These are phyloP conservation scores for Nomada flava DNA, from an alignment of 2,888 invertebrate genomes.

Conservation along the genomic window DNA sequence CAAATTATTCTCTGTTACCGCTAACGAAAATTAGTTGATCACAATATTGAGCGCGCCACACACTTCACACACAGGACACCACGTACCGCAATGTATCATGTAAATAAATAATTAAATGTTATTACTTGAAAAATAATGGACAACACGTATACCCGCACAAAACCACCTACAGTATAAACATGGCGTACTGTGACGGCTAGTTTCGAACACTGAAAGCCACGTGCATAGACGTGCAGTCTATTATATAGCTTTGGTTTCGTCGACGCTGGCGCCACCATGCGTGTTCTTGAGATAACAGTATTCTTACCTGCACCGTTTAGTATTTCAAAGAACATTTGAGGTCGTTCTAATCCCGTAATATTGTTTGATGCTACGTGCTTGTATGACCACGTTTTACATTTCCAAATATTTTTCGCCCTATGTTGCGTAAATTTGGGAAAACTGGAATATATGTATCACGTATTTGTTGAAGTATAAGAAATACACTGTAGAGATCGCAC, in stretches of 20 bases:
- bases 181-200: constrained; percentile 62
- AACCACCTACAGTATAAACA: constrained; percentile 72
- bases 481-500: background rate
- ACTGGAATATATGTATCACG: background rate
- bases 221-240: constrained; percentile 4
- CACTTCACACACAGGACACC: constrained; percentile 39
- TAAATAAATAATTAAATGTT: constrained; percentile 72
- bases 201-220: background rate
- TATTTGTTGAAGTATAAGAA: background rate
- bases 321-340: background rate
- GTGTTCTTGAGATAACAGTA: too few relatives aligned
- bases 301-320: background rate
- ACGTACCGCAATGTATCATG: constrained; percentile 36
- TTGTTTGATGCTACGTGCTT: background rate
- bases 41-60: constrained; percentile 9
- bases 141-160: constrained; percentile 68
- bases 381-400: background rate
- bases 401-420: background rate
- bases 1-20: constrained; percentile 14
- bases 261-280: background rate
- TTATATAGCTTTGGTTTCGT: background rate
- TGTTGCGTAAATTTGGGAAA: background rate
- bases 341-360: background rate
- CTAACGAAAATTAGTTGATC: constrained; percentile 17
- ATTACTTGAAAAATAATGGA: constrained; percentile 67